Conservation (phyloP, 2,113 vertebrate species). For the Callipepla californica region DNA sequence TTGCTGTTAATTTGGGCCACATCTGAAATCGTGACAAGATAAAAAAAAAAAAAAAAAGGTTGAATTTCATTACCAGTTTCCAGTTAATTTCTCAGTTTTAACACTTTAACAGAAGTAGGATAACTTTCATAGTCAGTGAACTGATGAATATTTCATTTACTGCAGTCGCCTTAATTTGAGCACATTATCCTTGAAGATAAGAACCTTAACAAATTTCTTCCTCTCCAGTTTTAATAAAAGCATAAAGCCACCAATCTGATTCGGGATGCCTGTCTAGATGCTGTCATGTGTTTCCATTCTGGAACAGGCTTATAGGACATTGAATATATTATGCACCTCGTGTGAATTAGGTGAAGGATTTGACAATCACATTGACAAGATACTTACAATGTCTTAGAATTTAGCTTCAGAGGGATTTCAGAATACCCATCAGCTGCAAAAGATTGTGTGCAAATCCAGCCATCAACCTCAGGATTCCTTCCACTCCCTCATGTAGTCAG, state of each 20-base stretch:
- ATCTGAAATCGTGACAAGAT: background rate
- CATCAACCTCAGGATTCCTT: background rate
- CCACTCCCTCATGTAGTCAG: fast-evolving
- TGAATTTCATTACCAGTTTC: background rate
- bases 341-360: background rate
- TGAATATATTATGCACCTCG: fast-evolving
- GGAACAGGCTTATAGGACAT: background rate
- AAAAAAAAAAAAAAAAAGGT: background rate
- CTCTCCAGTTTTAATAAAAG: background rate
- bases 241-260: background rate
- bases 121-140: background rate
- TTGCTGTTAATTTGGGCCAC: background rate
- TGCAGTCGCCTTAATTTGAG: background rate
- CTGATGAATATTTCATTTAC: background rate
- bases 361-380: background rate
- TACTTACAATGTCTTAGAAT: background rate
- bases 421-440: background rate
- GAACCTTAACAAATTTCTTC: background rate
- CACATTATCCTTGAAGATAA: background rate
- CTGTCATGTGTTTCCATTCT: background rate
- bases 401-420: background rate
- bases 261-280: background rate
- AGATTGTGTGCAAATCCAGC: background rate
- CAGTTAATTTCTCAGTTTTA: background rate
- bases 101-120: background rate